These are phyloP conservation scores for Sialia sialis DNA, from an alignment of 2,113 vertebrate genomes.

Conservation along the genomic window DNA sequence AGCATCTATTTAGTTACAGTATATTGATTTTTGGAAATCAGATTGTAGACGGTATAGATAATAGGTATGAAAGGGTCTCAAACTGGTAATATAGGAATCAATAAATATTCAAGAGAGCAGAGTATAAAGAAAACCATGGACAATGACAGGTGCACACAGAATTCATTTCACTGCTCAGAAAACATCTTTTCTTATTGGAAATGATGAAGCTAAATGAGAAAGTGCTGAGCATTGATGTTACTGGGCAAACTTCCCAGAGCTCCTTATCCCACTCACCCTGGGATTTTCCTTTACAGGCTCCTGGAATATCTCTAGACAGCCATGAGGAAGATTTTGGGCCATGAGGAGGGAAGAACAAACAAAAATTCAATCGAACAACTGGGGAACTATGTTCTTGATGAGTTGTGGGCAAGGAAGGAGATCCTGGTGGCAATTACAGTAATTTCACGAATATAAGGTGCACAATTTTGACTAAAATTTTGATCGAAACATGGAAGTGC, in stretches of 20 bases:
- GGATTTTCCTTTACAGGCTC: not conserved
- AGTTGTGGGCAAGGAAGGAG: not conserved
- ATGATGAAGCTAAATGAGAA: slow-evolving; percentile 2
- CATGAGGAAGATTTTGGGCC: not conserved
- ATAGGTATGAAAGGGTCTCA: not conserved
- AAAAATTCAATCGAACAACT: not conserved
- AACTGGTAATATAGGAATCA: slow-evolving; percentile 3
- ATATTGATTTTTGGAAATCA: slow-evolving; percentile 48
- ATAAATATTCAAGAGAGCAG: slow-evolving; percentile 5
- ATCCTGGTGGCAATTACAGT: rapidly evolving
- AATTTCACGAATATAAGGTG: too few species aligned
- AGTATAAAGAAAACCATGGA: not conserved
- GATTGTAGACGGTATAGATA: not conserved
- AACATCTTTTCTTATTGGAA: slow-evolving; percentile 2
- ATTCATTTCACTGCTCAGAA: slow-evolving; percentile 7
- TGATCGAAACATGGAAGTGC: too few species aligned
- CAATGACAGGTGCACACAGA: not conserved
- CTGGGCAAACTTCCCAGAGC: slow-evolving; percentile 33
- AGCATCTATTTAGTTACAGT: slow-evolving; percentile 26
- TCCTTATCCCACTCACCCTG: not conserved
- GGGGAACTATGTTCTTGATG: not conserved
- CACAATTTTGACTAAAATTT: too few species aligned
- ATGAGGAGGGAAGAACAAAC: not conserved
- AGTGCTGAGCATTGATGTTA: not conserved
- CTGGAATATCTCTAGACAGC: not conserved